Evolutionary conservation across 2,888 invertebrate genomes (phyloP).

Genomic region (Nomada ruficornis): DNA sequence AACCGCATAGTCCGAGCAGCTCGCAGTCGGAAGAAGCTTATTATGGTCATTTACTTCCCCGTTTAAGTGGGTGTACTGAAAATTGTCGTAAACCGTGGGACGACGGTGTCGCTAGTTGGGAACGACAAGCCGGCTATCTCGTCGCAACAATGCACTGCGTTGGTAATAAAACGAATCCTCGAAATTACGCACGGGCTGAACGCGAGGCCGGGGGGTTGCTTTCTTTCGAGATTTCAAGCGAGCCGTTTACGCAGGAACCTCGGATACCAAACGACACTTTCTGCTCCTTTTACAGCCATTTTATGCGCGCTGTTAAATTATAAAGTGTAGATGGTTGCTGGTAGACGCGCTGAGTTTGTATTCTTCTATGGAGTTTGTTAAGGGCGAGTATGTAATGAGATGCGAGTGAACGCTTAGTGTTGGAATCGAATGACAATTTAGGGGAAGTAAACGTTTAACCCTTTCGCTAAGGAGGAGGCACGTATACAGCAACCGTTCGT

Average conservation of each 20-base stretch:
- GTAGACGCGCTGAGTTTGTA: too few relatives aligned
- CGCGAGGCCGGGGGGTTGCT: not conserved
- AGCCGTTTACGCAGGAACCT: not conserved
- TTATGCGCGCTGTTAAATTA: not conserved
- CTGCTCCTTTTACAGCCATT: not conserved
- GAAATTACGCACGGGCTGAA: constrained; percentile 50
- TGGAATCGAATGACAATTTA: too few relatives aligned
- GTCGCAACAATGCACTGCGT: constrained; percentile 44
- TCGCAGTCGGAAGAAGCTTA: constrained; percentile 64
- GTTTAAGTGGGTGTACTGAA: constrained; percentile 64
- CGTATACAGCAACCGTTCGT: too few relatives aligned
- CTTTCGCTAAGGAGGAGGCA: too few relatives aligned
- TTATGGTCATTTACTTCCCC: constrained; percentile 68
- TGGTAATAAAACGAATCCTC: constrained; percentile 62
- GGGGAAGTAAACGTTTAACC: too few relatives aligned
- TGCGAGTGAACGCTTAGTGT: too few relatives aligned
- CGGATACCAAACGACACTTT: not conserved
- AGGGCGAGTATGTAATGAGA: too few relatives aligned
- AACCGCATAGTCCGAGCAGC: constrained; percentile 61
- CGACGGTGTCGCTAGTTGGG: constrained; percentile 58
- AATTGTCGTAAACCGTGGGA: constrained; percentile 66
- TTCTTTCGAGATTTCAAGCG: not conserved
- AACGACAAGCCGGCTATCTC: constrained; percentile 58
- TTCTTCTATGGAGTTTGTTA: too few relatives aligned
- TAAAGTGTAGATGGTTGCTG: too few relatives aligned